Conservation (phyloP, 2,113 vertebrate genomes). For the Rhabdornis inornatus region DNA sequence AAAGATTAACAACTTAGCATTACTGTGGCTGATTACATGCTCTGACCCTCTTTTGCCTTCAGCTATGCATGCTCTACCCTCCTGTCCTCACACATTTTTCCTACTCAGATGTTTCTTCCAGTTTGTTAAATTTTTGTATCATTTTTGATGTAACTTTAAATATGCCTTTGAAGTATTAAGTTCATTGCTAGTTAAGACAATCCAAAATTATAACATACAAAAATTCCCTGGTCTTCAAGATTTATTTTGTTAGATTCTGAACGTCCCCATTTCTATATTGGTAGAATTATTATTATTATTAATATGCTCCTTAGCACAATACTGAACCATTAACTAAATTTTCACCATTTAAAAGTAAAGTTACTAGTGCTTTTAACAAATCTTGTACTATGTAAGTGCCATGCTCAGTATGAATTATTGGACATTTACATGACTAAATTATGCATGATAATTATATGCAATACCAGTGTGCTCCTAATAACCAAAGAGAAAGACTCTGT, state of each 20-base stretch:
- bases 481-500: neutral
- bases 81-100: neutral
- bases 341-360: neutral
- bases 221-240: neutral
- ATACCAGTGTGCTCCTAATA: neutral
- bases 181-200: neutral
- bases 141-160: neutral
- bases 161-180: neutral
- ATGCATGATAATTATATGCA: neutral
- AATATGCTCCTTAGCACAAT: neutral
- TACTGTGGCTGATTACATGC: no score
- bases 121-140: neutral
- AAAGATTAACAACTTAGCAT: no score
- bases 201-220: neutral
- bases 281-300: no score
- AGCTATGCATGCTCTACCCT: no score
- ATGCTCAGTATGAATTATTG: neutral
- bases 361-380: neutral
- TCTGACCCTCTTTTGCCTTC: no score
- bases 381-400: neutral
- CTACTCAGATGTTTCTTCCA: neutral
- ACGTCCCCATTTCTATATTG: neutral
- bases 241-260: neutral
- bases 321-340: neutral
- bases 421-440: neutral